Percentiles rank a stretch among this genome's conserved stretches.
These are phyloP conservation scores for Myrmecophaga tridactyla DNA, from an alignment of 2,113 vertebrate genomes.

Conservation along the genomic window DNA sequence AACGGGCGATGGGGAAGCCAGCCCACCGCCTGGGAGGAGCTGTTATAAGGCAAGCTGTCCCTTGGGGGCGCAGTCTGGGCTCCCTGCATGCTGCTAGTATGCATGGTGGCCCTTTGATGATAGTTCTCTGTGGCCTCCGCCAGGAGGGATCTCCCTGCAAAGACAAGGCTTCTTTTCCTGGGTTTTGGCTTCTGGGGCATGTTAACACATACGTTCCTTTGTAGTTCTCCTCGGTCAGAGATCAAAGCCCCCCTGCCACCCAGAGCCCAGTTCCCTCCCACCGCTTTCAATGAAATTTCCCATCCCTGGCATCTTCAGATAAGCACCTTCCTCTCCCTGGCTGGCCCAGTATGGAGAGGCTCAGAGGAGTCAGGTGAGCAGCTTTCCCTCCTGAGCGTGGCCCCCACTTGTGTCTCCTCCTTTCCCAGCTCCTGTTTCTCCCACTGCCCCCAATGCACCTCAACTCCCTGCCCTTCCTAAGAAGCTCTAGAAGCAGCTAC, in stretches of 20 bases:
- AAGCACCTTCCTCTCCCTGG: neutral
- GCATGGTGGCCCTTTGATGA: neutral
- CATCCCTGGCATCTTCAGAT: neutral
- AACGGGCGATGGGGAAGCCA: accelerated
- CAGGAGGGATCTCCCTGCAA: neutral
- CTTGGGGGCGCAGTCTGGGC: neutral
- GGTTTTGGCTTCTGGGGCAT: constrained; percentile 18
- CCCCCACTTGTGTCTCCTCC: neutral
- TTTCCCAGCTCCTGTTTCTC: constrained; percentile 32
- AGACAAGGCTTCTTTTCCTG: neutral
- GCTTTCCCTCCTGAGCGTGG: neutral
- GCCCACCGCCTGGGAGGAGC: neutral
- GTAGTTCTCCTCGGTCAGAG: constrained; percentile 54
- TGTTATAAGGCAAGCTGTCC: too few species aligned
- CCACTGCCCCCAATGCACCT: constrained; percentile 39
- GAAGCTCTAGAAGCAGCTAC: constrained; percentile 8
- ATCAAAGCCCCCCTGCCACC: constrained; percentile 56
- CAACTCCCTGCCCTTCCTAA: constrained; percentile 67
- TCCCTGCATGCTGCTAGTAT: neutral
- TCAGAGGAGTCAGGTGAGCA: constrained; percentile 44
- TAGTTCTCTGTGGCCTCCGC: neutral
- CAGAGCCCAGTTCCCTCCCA: constrained; percentile 37
- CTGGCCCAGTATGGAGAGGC: constrained; percentile 2
- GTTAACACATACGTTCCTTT: constrained; percentile 54
- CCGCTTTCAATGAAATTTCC: neutral